A percentile compares a stretch with the other conserved stretches of the same genome.
phyloP scores from a whole-genome alignment of 2,113 vertebrate genomes.

The Rhabdornis inornatus region DNA sequence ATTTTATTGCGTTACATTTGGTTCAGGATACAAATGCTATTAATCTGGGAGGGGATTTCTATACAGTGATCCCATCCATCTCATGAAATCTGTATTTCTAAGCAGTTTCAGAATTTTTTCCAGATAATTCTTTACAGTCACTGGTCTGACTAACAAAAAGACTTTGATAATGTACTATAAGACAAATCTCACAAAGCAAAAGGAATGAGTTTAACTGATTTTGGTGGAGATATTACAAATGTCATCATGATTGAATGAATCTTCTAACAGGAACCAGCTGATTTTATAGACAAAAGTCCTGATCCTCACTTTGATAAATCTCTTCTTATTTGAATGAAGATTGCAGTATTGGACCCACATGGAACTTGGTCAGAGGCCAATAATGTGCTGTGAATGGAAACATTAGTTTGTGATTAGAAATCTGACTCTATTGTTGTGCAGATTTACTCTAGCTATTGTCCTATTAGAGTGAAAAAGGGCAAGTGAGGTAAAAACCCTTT shows the following conservation, averaged over 20 bases:
- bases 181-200: background rate
- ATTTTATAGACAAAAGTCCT: conserved; percentile 49
- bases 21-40: conserved; percentile 16
- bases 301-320: conserved; percentile 52
- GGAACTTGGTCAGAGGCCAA: conserved; percentile 31
- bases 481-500: conserved; percentile 11
- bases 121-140: conserved; percentile 34
- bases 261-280: conserved; percentile 55
- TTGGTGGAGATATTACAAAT: conserved; percentile 48
- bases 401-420: conserved; percentile 37
- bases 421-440: conserved; percentile 6
- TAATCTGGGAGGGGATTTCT: conserved; percentile 8
- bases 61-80: background rate
- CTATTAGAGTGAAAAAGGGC: background rate
- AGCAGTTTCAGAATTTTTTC: conserved; percentile 18
- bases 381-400: background rate
- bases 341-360: conserved; percentile 54
- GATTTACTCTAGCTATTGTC: conserved; percentile 12
- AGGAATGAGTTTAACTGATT: conserved; percentile 54
- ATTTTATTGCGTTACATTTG: background rate
- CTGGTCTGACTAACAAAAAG: background rate
- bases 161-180: conserved; percentile 33
- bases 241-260: conserved; percentile 50
- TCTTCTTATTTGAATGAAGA: conserved; percentile 39
- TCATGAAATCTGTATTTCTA: conserved; percentile 32